phyloP scores from a whole-genome alignment of 2,797 vertebrate genomes.

The Limosa lapponica region DNA sequence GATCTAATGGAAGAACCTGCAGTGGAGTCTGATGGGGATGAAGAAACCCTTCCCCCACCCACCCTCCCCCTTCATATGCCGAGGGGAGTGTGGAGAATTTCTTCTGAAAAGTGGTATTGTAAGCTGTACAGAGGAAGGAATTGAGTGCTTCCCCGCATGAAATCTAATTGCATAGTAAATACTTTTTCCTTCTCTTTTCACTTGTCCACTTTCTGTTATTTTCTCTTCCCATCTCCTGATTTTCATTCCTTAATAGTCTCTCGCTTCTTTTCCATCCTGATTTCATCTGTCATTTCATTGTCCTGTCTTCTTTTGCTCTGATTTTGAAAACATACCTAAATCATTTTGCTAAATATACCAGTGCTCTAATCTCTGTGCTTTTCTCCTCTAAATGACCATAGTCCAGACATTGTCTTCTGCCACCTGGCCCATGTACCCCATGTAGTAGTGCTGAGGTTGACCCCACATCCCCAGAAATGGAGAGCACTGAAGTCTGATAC shows the following conservation, averaged over 20 bases:
- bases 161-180: constrained; percentile 56
- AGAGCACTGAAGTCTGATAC: background rate
- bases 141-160: background rate
- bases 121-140: constrained; percentile 2
- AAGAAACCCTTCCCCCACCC: background rate
- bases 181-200: constrained; percentile 19
- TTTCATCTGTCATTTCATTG: background rate
- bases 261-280: background rate
- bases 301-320: background rate
- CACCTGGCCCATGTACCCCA: background rate
- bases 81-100: constrained; percentile 41
- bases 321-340: background rate
- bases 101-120: constrained; percentile 59
- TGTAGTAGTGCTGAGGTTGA: background rate
- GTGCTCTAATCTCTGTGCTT: background rate
- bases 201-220: background rate
- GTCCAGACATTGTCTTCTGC: background rate
- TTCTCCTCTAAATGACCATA: background rate
- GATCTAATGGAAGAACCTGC: background rate
- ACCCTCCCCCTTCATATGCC: background rate
- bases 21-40: background rate
- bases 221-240: background rate
- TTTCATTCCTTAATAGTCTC: background rate
- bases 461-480: background rate
- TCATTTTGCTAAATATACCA: background rate